These are phyloP conservation scores for Parascotia fuliginaria DNA, from an alignment of 2,888 invertebrate genomes.

Conservation along the genomic window DNA sequence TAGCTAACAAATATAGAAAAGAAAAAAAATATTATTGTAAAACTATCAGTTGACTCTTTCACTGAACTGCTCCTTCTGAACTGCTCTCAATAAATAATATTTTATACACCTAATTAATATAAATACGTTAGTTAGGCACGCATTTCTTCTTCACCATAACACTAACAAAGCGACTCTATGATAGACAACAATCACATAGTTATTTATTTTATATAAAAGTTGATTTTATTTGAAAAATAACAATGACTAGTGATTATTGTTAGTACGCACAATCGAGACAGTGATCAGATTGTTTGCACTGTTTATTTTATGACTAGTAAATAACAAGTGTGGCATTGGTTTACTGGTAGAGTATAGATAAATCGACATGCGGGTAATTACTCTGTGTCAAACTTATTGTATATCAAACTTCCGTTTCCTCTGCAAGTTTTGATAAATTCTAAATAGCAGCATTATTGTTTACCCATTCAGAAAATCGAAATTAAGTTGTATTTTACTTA, in stretches of 20 bases:
- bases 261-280: constrained; percentile 21
- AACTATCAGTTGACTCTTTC: too few relatives aligned
- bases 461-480: neutral
- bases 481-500: too few relatives aligned
- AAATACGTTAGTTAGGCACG: too few relatives aligned
- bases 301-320: constrained; percentile 29
- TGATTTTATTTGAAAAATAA: constrained; percentile 35
- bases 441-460: neutral
- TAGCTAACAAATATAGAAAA: too few relatives aligned
- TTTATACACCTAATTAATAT: too few relatives aligned
- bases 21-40: too few relatives aligned
- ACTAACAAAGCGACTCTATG: constrained; percentile 1
- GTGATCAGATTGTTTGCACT: constrained; percentile 29
- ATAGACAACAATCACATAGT: constrained; percentile 11
- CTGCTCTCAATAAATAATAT: too few relatives aligned
- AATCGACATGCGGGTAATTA: constrained; percentile 33
- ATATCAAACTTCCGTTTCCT: constrained; percentile 25
- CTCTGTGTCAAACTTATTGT: constrained; percentile 23
- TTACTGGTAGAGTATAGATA: constrained; percentile 15
- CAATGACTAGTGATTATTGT: constrained; percentile 32
- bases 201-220: constrained; percentile 7
- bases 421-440: constrained; percentile 1
- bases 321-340: constrained; percentile 8
- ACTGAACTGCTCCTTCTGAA: too few relatives aligned
- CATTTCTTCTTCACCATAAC: too few relatives aligned